Conservation (phyloP, 1,140 invertebrate genomes). For the Epicauta chinensis region DNA sequence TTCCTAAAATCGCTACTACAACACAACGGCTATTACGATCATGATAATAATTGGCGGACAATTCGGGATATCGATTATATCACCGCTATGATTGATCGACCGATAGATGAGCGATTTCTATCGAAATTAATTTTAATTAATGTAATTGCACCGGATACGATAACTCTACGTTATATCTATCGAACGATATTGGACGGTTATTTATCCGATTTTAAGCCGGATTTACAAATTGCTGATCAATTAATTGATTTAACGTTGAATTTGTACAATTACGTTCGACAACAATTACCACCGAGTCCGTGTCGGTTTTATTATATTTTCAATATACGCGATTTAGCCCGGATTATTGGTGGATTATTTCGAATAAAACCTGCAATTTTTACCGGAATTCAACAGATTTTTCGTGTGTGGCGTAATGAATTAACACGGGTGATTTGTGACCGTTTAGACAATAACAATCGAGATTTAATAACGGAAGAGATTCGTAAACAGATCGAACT, state of each 20-base stretch:
- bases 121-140: slow-evolving; percentile 85
- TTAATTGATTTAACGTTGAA: slow-evolving; percentile 73
- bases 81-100: slow-evolving; percentile 78
- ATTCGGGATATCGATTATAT: slow-evolving; percentile 72
- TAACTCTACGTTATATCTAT: slow-evolving; percentile 77
- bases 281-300: slow-evolving; percentile 81
- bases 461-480: slow-evolving; percentile 44
- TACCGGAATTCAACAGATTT: slow-evolving; percentile 59
- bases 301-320: slow-evolving; percentile 93
- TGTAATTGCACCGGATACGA: slow-evolving; percentile 71
- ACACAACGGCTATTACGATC: slow-evolving; percentile 77
- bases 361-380: slow-evolving; percentile 64
- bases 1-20: slow-evolving; percentile 81
- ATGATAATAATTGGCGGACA: slow-evolving; percentile 88
- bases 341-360: slow-evolving; percentile 72
- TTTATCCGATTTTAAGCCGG: slow-evolving; percentile 58
- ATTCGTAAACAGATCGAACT: slow-evolving; percentile 46
- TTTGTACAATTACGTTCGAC: slow-evolving; percentile 72
- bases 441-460: slow-evolving; percentile 65
- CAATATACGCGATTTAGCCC: slow-evolving; percentile 83
- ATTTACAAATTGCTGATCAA: slow-evolving; percentile 58
- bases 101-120: slow-evolving; percentile 84
- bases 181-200: slow-evolving; percentile 74
- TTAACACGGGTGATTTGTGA: slow-evolving; percentile 80
- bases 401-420: slow-evolving; percentile 86